Percentiles rank a stretch among this genome's conserved stretches.
Evolutionary conservation across 2,797 vertebrate species (phyloP).

Genomic region (Falco biarmicus): DNA sequence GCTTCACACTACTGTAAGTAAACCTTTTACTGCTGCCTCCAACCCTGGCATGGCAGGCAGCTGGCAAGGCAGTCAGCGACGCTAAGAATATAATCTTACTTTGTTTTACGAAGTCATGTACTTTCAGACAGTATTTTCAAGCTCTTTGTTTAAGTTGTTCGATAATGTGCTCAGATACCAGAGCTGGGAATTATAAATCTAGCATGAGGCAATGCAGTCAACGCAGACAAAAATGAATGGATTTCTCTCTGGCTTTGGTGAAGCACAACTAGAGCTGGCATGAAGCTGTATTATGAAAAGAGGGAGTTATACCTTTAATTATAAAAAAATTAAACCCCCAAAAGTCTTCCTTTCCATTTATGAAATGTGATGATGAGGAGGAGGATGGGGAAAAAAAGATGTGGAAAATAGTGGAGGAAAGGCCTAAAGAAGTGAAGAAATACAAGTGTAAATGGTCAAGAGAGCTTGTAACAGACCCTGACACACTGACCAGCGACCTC

Average conservation of each 20-base stretch:
- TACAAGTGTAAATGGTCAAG: not conserved
- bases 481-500: too few species aligned
- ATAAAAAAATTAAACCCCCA: not conserved
- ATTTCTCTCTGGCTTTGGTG: not conserved
- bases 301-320: not conserved
- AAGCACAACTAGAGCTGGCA: not conserved
- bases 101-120: not conserved
- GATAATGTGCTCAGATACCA: not conserved
- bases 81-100: not conserved
- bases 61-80: not conserved
- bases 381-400: not conserved
- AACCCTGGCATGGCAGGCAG: not conserved
- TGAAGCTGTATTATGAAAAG: not conserved
- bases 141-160: not conserved
- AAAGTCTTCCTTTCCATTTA: not conserved
- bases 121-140: not conserved
- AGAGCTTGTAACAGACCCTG: not conserved
- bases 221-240: not conserved
- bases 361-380: not conserved
- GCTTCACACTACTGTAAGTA: not conserved
- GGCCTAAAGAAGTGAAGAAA: not conserved
- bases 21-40: not conserved
- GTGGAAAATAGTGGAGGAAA: not conserved
- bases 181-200: not conserved
- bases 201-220: not conserved